Evolutionary conservation across 2,888 invertebrate species (phyloP).

Genomic region (Drosophila incognita): DNA sequence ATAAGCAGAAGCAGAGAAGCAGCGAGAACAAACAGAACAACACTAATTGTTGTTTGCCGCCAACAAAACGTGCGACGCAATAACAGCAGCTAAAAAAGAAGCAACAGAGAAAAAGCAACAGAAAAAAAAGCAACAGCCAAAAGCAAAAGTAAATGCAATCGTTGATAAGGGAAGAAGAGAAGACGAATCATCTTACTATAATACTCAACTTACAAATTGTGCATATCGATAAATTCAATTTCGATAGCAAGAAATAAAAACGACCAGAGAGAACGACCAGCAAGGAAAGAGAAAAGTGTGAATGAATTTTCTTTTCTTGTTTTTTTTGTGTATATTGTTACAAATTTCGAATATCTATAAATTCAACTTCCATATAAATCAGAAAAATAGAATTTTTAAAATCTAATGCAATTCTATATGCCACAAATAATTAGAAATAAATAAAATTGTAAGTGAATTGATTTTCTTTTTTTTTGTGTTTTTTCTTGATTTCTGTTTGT

Average conservation of each 20-base stretch:
- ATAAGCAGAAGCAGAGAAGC: slow-evolving; percentile 37
- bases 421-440: not conserved
- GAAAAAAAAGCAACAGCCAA: slow-evolving; percentile 23
- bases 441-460: not conserved
- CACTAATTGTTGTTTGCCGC: slow-evolving; percentile 58
- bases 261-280: not conserved
- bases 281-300: not conserved
- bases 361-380: not conserved
- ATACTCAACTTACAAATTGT: not conserved
- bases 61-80: slow-evolving; percentile 70
- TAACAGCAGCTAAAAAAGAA: slow-evolving; percentile 37
- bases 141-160: slow-evolving; percentile 40
- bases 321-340: not conserved
- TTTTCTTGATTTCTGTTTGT: not conserved
- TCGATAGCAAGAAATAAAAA: not conserved
- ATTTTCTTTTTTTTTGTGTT: not conserved
- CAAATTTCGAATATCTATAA: not conserved
- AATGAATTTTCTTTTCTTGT: not conserved
- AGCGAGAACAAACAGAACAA: slow-evolving; percentile 47
- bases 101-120: slow-evolving; percentile 13
- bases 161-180: slow-evolving; percentile 16
- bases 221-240: not conserved
- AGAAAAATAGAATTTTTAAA: not conserved
- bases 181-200: not conserved
- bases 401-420: not conserved